phyloP scores from a whole-genome alignment of 2,113 vertebrate genomes.

The Lagopus leucura region DNA sequence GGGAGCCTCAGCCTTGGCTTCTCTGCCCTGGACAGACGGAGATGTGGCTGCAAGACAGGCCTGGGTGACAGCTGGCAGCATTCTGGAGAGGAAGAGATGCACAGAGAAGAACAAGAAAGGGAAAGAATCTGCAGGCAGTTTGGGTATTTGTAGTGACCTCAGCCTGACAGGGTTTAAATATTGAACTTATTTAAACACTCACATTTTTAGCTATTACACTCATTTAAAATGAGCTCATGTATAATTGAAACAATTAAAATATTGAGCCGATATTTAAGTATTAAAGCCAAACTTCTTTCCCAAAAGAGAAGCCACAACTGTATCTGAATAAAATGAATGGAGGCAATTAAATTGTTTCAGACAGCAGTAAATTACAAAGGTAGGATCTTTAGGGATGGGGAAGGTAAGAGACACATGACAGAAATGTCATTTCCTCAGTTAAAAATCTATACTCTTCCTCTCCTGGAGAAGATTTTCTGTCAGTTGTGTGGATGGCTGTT shows the following conservation, averaged over 20 bases:
- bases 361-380: conserved; percentile 26
- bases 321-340: conserved; percentile 41
- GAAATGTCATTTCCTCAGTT: not conserved
- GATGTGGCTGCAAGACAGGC: not conserved
- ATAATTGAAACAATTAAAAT: conserved; percentile 68
- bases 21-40: not conserved
- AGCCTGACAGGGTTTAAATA: conserved; percentile 24
- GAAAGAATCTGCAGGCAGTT: not conserved
- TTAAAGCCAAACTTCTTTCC: conserved; percentile 8
- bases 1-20: not conserved
- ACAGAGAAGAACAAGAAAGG: not conserved
- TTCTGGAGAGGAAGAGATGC: not conserved
- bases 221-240: conserved; percentile 26
- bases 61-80: conserved; percentile 3
- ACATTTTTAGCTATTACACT: conserved; percentile 21
- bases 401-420: not conserved
- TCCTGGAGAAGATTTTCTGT: not conserved
- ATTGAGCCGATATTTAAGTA: conserved; percentile 49
- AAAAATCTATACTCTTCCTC: not conserved
- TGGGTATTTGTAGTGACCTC: not conserved
- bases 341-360: not conserved
- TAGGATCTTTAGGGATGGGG: not conserved
- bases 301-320: not conserved
- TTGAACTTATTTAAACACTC: conserved; percentile 28
- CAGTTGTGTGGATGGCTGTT: not conserved